phyloP scores from a whole-genome alignment of 2,797 vertebrate species.

The Nannoperca australis region DNA sequence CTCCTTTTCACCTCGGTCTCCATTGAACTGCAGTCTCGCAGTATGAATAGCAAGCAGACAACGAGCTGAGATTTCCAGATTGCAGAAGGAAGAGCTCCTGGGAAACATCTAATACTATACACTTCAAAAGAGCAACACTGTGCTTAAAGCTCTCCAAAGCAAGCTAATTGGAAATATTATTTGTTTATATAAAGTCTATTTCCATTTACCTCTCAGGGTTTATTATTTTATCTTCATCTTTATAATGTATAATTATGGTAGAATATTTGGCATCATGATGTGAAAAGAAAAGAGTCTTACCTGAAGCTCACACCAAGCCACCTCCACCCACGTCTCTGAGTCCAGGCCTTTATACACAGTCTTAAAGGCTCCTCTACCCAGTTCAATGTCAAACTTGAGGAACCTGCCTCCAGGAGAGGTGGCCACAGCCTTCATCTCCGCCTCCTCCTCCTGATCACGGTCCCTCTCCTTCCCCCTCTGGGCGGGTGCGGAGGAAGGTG shows the following conservation, averaged over 20 bases:
- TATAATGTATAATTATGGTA: neutral
- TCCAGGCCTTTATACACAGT: slow-evolving; percentile 96
- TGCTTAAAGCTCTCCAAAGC: slow-evolving; percentile 17
- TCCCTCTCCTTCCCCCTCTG: slow-evolving; percentile 88
- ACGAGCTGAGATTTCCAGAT: slow-evolving; percentile 65
- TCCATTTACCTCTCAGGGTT: neutral
- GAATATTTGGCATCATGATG: neutral
- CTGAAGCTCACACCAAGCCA: slow-evolving; percentile 98
- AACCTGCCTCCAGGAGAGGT: slow-evolving; percentile 94
- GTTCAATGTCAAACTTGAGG: slow-evolving; percentile 95
- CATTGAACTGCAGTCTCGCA: slow-evolving; percentile 57
- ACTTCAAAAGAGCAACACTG: slow-evolving; percentile 24
- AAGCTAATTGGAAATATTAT: slow-evolving; percentile 28
- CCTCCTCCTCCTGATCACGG: slow-evolving; percentile 93
- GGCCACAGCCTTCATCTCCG: slow-evolving; percentile 95
- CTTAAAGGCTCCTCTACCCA: slow-evolving; percentile 95
- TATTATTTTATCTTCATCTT: neutral
- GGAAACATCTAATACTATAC: slow-evolving; percentile 56
- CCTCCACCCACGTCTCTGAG: slow-evolving; percentile 96
- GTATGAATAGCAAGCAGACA: slow-evolving; percentile 67
- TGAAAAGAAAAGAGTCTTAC: slow-evolving; percentile 77
- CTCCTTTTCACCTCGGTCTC: slow-evolving; percentile 65
- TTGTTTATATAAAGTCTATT: slow-evolving; percentile 9
- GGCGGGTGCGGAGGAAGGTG: slow-evolving; percentile 63
- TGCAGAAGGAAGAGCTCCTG: slow-evolving; percentile 43